These are phyloP conservation scores for Mico argentatus DNA, from an alignment of 2,797 vertebrate species.

Conservation along the genomic window DNA sequence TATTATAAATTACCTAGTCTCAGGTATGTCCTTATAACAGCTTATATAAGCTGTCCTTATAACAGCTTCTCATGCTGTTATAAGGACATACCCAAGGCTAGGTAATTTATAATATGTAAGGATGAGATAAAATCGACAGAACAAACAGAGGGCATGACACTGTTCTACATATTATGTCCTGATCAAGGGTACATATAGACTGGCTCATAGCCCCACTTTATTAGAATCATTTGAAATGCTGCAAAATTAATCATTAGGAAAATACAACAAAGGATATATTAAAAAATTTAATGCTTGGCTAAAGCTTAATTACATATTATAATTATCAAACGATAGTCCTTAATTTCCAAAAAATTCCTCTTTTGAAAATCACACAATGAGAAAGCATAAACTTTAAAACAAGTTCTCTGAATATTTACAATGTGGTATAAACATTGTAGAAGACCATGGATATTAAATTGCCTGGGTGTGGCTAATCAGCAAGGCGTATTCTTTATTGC, in stretches of 20 bases:
- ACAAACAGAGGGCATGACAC: neutral
- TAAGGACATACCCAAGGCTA: no score
- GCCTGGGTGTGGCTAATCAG: constrained; percentile 56
- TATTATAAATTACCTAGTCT: no score
- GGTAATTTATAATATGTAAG: no score
- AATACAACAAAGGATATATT: constrained; percentile 66
- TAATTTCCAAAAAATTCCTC: constrained; percentile 77
- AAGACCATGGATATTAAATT: constrained; percentile 65
- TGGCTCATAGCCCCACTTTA: neutral
- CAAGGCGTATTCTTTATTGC: constrained; percentile 71
- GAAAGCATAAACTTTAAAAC: constrained; percentile 73
- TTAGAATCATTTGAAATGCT: constrained; percentile 28
- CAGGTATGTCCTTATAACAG: no score
- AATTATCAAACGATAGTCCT: constrained; percentile 77
- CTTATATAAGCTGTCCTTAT: no score
- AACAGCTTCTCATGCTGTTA: no score
- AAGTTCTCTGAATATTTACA: constrained; percentile 74
- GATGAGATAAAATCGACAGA: neutral
- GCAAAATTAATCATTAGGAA: constrained; percentile 36
- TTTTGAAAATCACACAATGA: constrained; percentile 76
- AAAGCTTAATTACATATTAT: constrained; percentile 71
- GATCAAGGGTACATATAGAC: neutral
- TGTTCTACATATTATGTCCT: neutral
- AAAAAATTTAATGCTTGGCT: constrained; percentile 80
- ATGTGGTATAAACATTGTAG: constrained; percentile 65